Evolutionary conservation across 2,797 vertebrate species (phyloP), one percentile per base, ranked within the genome.

Genomic region (Platalea minor): DNA sequence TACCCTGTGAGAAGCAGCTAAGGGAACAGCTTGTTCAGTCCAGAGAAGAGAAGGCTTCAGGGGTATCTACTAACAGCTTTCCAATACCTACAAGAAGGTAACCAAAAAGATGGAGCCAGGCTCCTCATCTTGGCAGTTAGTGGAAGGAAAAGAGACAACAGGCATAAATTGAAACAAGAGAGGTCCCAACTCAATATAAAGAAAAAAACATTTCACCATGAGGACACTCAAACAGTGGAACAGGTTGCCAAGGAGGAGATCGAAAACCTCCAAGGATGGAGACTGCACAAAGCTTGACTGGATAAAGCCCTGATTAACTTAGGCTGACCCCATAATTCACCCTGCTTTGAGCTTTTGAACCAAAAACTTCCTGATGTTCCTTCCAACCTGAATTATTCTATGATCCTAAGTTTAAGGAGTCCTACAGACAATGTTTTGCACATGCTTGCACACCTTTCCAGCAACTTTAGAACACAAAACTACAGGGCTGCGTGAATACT

Each of bases 21-120:
- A 26, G 11, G 33, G 84, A 97, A 96, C 86, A 89, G 64, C 37
- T 92, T 93, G 92, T 91, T 92, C 92, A 94, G 43, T 26, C 51
- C 48, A 46, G 26, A 78, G 46, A 84, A 59, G 8, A 79, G 33
- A 75, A 83, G 14, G 41, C 41, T 92, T 85, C 51, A 56, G 65
- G 37, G 59, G 29, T 28, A 91, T 61, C 75, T 73, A 56, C 59
- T 50, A 85, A 67, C n/a, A 91, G 60, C n/a, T 80, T 94, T 89
- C 72, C 53, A 82, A 69, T 51, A 91, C 53, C 84, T 76, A 79
- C 78, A 81, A 74, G 65, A 65, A 95, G 53, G 72, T 80, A 92
- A 88, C 9, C 31, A 77, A 93, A 65, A 81, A 50, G 39, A 85
- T 20, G 6, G 2, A 93, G 70, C n/a, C 67, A 87, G 35, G 31